These are phyloP conservation scores for Malacoctenus gilli DNA, from an alignment of 2,797 vertebrate genomes.

Conservation along the genomic window DNA sequence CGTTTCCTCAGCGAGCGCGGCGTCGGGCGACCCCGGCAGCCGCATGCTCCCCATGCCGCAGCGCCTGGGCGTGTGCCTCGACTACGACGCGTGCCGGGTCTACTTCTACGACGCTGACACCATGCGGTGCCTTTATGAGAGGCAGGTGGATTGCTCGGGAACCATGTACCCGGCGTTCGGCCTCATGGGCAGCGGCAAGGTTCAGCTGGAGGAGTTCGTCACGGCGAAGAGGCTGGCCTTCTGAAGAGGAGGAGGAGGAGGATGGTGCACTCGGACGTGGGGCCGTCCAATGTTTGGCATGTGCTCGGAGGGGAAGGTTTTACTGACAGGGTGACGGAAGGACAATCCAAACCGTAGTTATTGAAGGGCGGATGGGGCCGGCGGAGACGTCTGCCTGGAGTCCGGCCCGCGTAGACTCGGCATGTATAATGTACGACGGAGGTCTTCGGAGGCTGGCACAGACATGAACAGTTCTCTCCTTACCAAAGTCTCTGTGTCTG, in stretches of 20 bases:
- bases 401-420: slow-evolving; percentile 13
- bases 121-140: slow-evolving; percentile 95
- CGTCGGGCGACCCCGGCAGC: slow-evolving; percentile 76
- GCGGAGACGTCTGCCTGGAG: slow-evolving; percentile 18
- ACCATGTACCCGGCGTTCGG: slow-evolving; percentile 96
- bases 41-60: slow-evolving; percentile 89
- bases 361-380: slow-evolving; percentile 22
- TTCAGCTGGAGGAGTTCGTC: slow-evolving; percentile 89
- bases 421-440: slow-evolving; percentile 39
- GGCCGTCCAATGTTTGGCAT: slow-evolving; percentile 23
- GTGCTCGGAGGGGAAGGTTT: slow-evolving; percentile 36
- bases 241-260: slow-evolving; percentile 51
- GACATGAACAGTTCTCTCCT: slow-evolving; percentile 51
- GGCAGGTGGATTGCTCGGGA: slow-evolving; percentile 93
- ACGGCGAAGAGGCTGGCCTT: slow-evolving; percentile 82
- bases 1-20: slow-evolving; percentile 49
- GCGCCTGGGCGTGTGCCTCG: slow-evolving; percentile 89
- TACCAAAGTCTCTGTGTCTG: slow-evolving; percentile 71
- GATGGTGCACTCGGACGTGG: slow-evolving; percentile 6
- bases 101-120: slow-evolving; percentile 89
- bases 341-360: slow-evolving; percentile 24
- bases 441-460: slow-evolving; percentile 35
- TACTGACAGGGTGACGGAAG: slow-evolving; percentile 42
- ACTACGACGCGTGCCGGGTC: slow-evolving; percentile 90
- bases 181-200: slow-evolving; percentile 89